Evolutionary conservation across 2,113 vertebrate species (phyloP), one percentile per base, ranked within the genome.

Genomic region (Dicrurus megarhynchus): DNA sequence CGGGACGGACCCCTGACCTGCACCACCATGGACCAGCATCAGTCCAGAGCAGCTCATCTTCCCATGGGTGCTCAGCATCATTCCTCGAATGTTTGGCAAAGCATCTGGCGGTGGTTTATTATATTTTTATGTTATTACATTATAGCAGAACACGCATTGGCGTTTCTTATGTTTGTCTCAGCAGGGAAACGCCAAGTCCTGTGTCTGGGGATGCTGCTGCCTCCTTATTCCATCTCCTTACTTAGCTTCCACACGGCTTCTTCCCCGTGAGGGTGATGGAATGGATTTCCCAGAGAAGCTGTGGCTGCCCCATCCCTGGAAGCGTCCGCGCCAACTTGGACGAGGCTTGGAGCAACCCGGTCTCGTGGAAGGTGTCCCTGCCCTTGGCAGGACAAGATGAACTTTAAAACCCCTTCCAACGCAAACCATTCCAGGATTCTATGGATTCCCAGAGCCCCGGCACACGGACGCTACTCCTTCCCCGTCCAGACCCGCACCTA

Each of bases 1-100:
- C 0, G 0, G 44, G 55, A 24, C 3, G 6, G n/a, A 32, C 0
- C 13, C 28, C 44, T 7, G 52, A 46, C 2, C 6, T 5, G 30
- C 33, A 13, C 3, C 24, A 26, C 14, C 65, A 13, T 0, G 23
- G 37, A 26, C 17, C 14, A 33, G 52, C 52, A 60, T 24, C 53
- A 6, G 7, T 13, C 47, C 41, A 13, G 35, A 61, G 63, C 2
- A 1, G 30, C 39, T 50, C 74, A 22, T 14, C n/a, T 8, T 41
- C 67, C 39, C 16, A 3, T 3, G 5, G 8, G 27, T 5, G 35
- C 53, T 17, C 33, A 26, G 35, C n/a, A 37, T 14, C 32, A 24
- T 14, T 23, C 16, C 32, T 44, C 69, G n/a, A 55, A 35, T 9
- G 47, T 27, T 14, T 30, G 53, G 39, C 60, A 39, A 50, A 68